Percentiles rank a stretch among this genome's conserved stretches.
These are phyloP conservation scores for Triops longicaudatus DNA, from an alignment of 1,140 invertebrate genomes.

Conservation along the genomic window DNA sequence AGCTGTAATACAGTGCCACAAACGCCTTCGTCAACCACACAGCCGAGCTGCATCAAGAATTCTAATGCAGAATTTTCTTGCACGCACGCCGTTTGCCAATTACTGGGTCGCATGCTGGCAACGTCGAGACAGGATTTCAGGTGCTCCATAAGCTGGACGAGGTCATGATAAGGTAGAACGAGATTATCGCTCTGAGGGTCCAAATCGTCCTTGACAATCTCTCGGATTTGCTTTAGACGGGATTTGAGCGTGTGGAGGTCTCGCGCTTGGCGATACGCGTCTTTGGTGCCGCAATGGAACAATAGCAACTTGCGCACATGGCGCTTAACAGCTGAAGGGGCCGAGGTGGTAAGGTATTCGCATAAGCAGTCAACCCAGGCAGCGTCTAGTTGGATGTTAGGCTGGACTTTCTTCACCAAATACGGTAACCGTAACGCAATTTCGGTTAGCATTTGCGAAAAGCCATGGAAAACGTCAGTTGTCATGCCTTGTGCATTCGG, in stretches of 20 bases:
- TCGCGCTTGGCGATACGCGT: constrained; percentile 84
- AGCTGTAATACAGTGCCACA: constrained; percentile 83
- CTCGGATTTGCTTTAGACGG: constrained; percentile 38
- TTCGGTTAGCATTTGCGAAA: constrained; percentile 86
- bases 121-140: constrained; percentile 89
- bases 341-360: constrained; percentile 92
- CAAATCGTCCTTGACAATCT: constrained; percentile 39
- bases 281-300: constrained; percentile 89
- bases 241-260: constrained; percentile 69
- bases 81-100: constrained; percentile 89
- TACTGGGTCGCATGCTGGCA: constrained; percentile 76
- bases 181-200: constrained; percentile 31
- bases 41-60: constrained; percentile 68
- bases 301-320: constrained; percentile 78
- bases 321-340: constrained; percentile 63
- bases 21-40: constrained; percentile 84
- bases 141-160: constrained; percentile 89
- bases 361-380: constrained; percentile 74
- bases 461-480: constrained; percentile 85
- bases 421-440: constrained; percentile 89
- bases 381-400: constrained; percentile 42
- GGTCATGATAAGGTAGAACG: constrained; percentile 69
- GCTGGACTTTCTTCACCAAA: constrained; percentile 61
- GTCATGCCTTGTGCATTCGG: constrained; percentile 61
- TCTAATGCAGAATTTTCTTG: constrained; percentile 63